Evolutionary conservation across 2,113 vertebrate species (phyloP).

Genomic region (Salvelinus fontinalis): DNA sequence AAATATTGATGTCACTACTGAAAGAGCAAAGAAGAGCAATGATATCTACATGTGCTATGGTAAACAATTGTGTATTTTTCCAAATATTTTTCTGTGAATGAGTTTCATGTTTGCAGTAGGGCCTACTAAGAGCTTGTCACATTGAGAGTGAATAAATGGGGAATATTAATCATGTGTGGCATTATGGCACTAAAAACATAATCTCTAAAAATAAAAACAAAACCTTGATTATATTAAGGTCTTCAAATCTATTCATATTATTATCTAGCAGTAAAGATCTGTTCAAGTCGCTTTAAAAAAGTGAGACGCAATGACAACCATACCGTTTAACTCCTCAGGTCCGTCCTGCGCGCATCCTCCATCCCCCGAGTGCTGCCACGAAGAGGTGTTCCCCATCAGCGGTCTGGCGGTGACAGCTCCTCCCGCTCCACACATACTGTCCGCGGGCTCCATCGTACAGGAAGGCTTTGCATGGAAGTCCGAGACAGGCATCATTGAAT

Average conservation of each 20-base stretch:
- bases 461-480: slow-evolving; percentile 3
- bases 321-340: neutral
- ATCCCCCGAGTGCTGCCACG: neutral
- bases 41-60: too few species aligned
- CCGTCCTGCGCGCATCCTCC: neutral
- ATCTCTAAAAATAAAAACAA: too few species aligned
- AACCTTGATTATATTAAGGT: too few species aligned
- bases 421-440: neutral
- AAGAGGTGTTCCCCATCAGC: neutral
- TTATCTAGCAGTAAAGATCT: neutral
- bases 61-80: too few species aligned
- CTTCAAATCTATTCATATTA: too few species aligned
- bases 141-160: neutral
- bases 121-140: too few species aligned
- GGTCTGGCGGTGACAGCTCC: neutral
- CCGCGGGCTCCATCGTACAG: slow-evolving; percentile 3
- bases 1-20: neutral
- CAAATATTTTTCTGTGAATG: too few species aligned
- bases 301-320: neutral
- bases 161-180: too few species aligned
- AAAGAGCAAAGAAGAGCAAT: too few species aligned
- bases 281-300: neutral
- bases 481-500: slow-evolving; percentile 25
- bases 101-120: too few species aligned
- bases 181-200: too few species aligned